phyloP scores from a whole-genome alignment of 1,140 invertebrate genomes.

The Mylabris phalerata region DNA sequence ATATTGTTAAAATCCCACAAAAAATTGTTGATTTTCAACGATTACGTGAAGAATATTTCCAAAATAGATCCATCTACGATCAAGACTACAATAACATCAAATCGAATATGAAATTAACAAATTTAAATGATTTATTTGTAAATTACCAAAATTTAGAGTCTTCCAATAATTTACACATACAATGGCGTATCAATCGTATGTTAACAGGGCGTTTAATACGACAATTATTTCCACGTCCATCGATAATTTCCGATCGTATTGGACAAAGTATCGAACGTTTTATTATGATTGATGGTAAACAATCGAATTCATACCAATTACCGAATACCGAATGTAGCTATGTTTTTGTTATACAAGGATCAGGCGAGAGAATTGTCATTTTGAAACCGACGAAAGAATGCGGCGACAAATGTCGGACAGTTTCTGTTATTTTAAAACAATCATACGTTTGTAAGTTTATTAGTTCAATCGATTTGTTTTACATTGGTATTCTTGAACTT shows the following conservation, averaged over 20 bases:
- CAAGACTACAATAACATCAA: neutral
- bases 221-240: constrained; percentile 57
- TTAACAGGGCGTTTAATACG: constrained; percentile 55
- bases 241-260: constrained; percentile 52
- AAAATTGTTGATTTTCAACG: constrained; percentile 34
- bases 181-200: constrained; percentile 66
- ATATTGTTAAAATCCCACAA: constrained; percentile 32
- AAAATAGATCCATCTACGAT: neutral
- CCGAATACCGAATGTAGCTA: constrained; percentile 71
- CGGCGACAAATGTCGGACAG: constrained; percentile 52
- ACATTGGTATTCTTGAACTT: too few species aligned
- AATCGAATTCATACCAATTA: constrained; percentile 51
- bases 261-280: constrained; percentile 65
- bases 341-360: constrained; percentile 60
- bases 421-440: constrained; percentile 56
- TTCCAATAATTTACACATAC: constrained; percentile 36
- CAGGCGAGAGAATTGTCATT: constrained; percentile 56
- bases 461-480: too few species aligned
- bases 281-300: constrained; percentile 60
- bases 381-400: constrained; percentile 64
- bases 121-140: constrained; percentile 20
- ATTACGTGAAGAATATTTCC: constrained; percentile 16
- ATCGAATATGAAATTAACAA: neutral
- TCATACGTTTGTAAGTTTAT: constrained; percentile 62
- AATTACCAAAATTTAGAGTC: constrained; percentile 5